Evolutionary conservation across 2,888 invertebrate genomes (phyloP).

Genomic region (Poecilus cupreus): DNA sequence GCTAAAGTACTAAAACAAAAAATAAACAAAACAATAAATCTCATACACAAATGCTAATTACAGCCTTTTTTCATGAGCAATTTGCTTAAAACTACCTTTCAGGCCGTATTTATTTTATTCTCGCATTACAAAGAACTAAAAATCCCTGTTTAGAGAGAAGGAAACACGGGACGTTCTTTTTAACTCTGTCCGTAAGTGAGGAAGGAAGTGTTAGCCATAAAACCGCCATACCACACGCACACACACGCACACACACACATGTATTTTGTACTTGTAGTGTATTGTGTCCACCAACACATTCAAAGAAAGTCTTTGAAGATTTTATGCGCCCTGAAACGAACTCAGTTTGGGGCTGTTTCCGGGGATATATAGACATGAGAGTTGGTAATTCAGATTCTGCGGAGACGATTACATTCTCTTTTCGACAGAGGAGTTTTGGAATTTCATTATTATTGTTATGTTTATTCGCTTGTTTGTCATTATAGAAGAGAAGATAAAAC

Average conservation of each 20-base stretch:
- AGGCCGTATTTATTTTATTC: slow-evolving; percentile 28
- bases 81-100: slow-evolving; percentile 45
- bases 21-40: slow-evolving; percentile 32
- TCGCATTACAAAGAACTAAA: slow-evolving; percentile 50
- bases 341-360: slow-evolving; percentile 35
- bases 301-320: slow-evolving; percentile 1
- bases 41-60: slow-evolving; percentile 36
- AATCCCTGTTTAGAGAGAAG: slow-evolving; percentile 50
- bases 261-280: not conserved
- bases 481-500: no score
- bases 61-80: slow-evolving; percentile 45
- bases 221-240: slow-evolving; percentile 4
- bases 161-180: slow-evolving; percentile 47
- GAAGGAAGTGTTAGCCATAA: slow-evolving; percentile 54
- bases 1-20: slow-evolving; percentile 36
- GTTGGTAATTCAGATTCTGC: not conserved
- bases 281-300: not conserved
- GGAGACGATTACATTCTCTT: not conserved
- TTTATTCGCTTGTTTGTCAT: no score
- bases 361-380: not conserved
- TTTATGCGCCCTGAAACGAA: slow-evolving; percentile 33
- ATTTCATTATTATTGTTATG: no score
- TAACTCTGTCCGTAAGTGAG: slow-evolving; percentile 45
- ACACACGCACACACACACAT: not conserved
- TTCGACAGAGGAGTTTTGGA: not conserved